A percentile compares a stretch with the other conserved stretches of the same genome.
Evolutionary conservation across 1,140 invertebrate genomes (phyloP).

Genomic region (Drosophila oshimai): DNA sequence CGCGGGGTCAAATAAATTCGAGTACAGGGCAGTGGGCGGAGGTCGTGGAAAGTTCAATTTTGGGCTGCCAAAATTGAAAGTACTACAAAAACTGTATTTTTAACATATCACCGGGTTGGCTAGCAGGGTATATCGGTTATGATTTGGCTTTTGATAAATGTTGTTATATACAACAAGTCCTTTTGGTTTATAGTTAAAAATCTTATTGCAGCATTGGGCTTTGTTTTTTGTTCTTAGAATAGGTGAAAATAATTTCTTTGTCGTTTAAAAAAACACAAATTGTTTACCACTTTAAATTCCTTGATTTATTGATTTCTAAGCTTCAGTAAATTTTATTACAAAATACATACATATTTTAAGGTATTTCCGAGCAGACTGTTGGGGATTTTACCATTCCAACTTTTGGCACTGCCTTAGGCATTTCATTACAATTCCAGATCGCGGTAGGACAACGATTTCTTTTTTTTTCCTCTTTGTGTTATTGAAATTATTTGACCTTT

Average conservation of each 20-base stretch:
- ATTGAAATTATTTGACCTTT: constrained; percentile 56
- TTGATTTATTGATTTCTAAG: no score
- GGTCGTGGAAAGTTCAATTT: background rate
- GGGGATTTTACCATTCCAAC: background rate
- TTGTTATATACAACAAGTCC: no score
- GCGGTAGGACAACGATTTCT: constrained; percentile 2
- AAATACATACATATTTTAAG: background rate
- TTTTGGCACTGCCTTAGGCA: background rate
- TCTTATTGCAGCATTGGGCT: no score
- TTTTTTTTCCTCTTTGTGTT: constrained; percentile 8
- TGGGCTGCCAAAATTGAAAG: constrained; percentile 32
- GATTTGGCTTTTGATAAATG: background rate
- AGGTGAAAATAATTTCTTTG: background rate
- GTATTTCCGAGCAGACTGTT: background rate
- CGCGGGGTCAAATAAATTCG: constrained; percentile 29
- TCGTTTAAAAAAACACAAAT: background rate
- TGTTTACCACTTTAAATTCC: no score
- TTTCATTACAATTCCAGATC: constrained; percentile 26
- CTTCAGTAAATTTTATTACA: no score
- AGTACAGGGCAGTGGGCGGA: constrained; percentile 12
- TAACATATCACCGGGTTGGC: background rate
- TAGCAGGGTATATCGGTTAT: constrained; percentile 1
- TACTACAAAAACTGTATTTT: constrained; percentile 15
- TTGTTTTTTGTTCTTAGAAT: no score
- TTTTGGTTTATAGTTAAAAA: no score